Evolutionary conservation across 2,113 vertebrate genomes (phyloP).

Genomic region (Melanerpes aurifrons): DNA sequence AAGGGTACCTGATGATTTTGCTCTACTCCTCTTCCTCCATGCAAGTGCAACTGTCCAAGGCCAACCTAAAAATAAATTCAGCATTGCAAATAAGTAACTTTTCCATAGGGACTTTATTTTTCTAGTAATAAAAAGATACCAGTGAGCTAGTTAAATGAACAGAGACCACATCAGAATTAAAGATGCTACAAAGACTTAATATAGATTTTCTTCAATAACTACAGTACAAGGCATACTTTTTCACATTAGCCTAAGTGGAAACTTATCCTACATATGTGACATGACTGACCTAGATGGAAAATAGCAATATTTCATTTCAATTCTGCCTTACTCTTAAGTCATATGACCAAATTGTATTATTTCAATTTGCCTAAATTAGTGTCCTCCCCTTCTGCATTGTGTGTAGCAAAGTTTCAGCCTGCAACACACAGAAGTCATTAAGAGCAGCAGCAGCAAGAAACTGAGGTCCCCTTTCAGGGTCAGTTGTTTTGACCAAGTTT

Average conservation of each 20-base stretch:
- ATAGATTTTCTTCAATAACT: background rate
- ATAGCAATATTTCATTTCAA: background rate
- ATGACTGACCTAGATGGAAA: background rate
- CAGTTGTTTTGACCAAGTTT: background rate
- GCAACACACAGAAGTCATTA: background rate
- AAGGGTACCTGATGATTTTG: conserved; percentile 94
- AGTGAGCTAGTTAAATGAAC: background rate
- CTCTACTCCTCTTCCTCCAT: conserved; percentile 95
- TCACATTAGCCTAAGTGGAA: background rate
- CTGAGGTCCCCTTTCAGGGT: fast-evolving
- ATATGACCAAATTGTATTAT: background rate
- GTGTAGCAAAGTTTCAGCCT: background rate
- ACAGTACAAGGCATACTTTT: background rate
- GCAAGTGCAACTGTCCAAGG: conserved; percentile 94
- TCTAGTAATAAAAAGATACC: background rate
- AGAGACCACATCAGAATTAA: background rate
- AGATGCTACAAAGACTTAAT: background rate
- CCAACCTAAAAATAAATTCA: conserved; percentile 84
- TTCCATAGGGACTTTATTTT: background rate
- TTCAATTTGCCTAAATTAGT: background rate
- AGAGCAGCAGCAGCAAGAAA: background rate
- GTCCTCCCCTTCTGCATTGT: background rate
- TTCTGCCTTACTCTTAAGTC: background rate
- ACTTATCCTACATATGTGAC: background rate
- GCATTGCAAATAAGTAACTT: background rate